phyloP scores from a whole-genome alignment of 2,888 invertebrate genomes.

The Eilema griseolum region DNA sequence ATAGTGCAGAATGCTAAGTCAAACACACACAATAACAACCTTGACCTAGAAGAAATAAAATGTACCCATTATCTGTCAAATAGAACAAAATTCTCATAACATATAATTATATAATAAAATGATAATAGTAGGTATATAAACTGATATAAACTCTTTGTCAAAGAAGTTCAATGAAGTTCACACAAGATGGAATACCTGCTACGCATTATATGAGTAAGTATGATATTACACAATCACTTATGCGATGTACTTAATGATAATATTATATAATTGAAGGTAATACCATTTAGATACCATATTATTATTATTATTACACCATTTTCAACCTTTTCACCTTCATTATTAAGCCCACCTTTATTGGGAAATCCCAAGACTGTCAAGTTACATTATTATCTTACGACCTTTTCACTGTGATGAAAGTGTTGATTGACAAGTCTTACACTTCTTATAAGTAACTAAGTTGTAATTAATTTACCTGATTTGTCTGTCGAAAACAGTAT shows the following conservation, averaged over 20 bases:
- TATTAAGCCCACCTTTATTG: background rate
- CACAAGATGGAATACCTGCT: background rate
- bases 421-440: background rate
- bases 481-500: too few species aligned
- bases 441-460: background rate
- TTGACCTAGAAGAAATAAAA: background rate
- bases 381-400: background rate
- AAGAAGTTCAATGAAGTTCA: background rate
- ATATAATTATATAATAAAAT: too few species aligned
- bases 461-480: too few species aligned
- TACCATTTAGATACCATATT: background rate
- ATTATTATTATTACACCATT: background rate
- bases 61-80: background rate
- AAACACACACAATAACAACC: background rate
- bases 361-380: background rate
- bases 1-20: too few species aligned
- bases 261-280: slow-evolving; percentile 1
- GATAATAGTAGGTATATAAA: background rate
- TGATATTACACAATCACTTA: background rate
- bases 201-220: background rate
- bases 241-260: background rate
- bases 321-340: background rate
- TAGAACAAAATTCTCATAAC: background rate
- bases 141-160: background rate
- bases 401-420: background rate